A percentile compares a stretch with the other conserved stretches of the same genome.
Evolutionary conservation across 2,888 invertebrate genomes (phyloP).

Genomic region (Erebia ligea): DNA sequence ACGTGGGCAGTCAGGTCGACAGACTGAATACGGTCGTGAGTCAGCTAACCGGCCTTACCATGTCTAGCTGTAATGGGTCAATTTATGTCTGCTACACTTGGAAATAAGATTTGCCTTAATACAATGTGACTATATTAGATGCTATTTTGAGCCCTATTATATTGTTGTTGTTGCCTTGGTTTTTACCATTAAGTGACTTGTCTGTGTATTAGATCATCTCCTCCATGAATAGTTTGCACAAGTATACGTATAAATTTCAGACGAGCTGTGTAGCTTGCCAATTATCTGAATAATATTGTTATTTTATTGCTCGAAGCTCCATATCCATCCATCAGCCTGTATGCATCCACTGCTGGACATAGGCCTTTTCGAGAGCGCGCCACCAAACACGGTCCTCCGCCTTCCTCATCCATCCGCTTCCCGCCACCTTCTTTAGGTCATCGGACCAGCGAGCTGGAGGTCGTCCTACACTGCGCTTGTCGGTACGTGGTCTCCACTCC

Average conservation of each 20-base stretch:
- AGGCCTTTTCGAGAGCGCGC: too few relatives aligned
- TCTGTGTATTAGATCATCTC: conserved; percentile 14
- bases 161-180: conserved; percentile 15
- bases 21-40: conserved; percentile 34
- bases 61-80: conserved; percentile 41
- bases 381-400: too few relatives aligned
- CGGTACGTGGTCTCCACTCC: too few relatives aligned
- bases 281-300: neutral
- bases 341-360: too few relatives aligned
- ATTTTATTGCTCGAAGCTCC: too few relatives aligned
- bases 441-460: too few relatives aligned
- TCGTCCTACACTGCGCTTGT: too few relatives aligned
- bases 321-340: too few relatives aligned
- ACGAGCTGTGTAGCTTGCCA: neutral
- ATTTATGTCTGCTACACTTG: conserved; percentile 36
- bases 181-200: conserved; percentile 1
- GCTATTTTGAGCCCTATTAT: conserved; percentile 27
- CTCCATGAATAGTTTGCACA: neutral
- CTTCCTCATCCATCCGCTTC: too few relatives aligned
- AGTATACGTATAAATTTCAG: neutral
- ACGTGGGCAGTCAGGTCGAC: conserved; percentile 29
- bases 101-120: conserved; percentile 36
- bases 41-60: conserved; percentile 32
- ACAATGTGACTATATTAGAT: conserved; percentile 21
- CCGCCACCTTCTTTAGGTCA: too few relatives aligned